Percentiles rank a stretch among this genome's conserved stretches.
phyloP scores from a whole-genome alignment of 2,797 vertebrate genomes.

The Artibeus lituratus region DNA sequence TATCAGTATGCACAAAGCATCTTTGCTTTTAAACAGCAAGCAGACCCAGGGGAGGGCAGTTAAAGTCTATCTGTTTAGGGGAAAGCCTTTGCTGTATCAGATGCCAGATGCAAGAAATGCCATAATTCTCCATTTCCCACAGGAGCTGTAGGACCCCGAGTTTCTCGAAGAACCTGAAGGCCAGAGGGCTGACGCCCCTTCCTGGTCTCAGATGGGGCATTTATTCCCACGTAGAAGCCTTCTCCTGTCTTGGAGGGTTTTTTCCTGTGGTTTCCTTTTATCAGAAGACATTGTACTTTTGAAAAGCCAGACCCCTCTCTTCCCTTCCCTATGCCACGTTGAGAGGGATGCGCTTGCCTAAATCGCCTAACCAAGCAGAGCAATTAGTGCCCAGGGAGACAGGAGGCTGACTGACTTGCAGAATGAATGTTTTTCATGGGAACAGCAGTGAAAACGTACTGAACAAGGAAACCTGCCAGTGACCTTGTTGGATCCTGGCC shows the following conservation, averaged over 20 bases:
- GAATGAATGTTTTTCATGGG: constrained; percentile 58
- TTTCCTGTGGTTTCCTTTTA: constrained; percentile 37
- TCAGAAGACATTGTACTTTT: constrained; percentile 24
- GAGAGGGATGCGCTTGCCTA: not conserved
- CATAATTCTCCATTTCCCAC: not conserved
- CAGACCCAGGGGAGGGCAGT: not conserved
- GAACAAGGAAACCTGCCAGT: constrained; percentile 36
- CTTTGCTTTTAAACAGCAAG: not conserved
- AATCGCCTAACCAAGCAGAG: constrained; percentile 50
- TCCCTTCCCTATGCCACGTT: not conserved
- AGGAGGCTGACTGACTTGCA: not conserved
- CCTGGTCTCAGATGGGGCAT: not conserved
- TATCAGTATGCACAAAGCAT: not conserved
- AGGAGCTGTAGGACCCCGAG: not conserved
- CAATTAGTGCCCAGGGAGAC: constrained; percentile 54
- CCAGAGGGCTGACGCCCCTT: not conserved
- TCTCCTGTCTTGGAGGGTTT: not conserved
- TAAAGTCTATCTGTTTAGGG: not conserved
- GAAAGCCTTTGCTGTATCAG: not conserved
- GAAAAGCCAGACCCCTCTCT: not conserved
- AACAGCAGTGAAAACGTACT: not conserved
- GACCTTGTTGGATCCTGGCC: constrained; percentile 10
- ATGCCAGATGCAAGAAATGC: not conserved
- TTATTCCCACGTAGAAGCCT: not conserved
- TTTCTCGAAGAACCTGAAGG: not conserved